phyloP scores from a whole-genome alignment of 64 coral and sea anemone genomes.

The Pachyseris speciosa region DNA sequence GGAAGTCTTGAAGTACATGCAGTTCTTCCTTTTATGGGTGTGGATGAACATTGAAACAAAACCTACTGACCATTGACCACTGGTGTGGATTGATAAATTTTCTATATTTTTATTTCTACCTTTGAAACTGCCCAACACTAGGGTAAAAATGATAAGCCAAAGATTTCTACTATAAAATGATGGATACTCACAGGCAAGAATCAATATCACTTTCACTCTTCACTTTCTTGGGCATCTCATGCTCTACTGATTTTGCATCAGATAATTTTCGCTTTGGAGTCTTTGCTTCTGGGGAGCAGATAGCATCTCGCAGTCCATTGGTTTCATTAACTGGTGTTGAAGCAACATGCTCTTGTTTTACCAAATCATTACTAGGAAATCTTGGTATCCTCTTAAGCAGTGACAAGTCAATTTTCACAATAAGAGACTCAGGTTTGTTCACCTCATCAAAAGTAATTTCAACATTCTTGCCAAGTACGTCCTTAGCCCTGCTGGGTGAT shows the following conservation, averaged over 20 bases:
- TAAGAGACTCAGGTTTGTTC: conserved; percentile 80
- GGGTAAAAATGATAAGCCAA: no score
- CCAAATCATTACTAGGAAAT: conserved; percentile 10
- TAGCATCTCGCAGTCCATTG: conserved; percentile 11
- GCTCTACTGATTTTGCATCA: conserved; percentile 28
- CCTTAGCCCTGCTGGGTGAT: conserved; percentile 14
- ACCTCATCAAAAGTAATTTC: conserved; percentile 69
- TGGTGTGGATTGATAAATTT: no score
- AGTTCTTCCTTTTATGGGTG: no score
- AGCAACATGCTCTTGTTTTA: conserved; percentile 6
- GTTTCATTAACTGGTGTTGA: conserved; percentile 22
- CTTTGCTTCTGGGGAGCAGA: conserved; percentile 32
- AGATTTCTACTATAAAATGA: no score
- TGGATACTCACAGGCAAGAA: conserved; percentile 44
- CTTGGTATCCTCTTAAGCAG: conserved; percentile 89
- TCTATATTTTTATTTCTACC: no score
- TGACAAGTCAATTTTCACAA: conserved; percentile 94
- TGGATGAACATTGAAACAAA: no score
- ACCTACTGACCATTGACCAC: no score
- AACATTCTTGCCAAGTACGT: conserved; percentile 33
- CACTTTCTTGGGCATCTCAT: conserved; percentile 38
- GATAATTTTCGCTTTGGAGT: conserved; percentile 56
- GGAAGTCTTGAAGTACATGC: no score
- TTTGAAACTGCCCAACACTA: no score
- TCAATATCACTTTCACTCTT: conserved; percentile 59